Evolutionary conservation across 2,797 vertebrate species (phyloP), one percentile per base, ranked within the genome.

Genomic region (Notamacropus eugenii): DNA sequence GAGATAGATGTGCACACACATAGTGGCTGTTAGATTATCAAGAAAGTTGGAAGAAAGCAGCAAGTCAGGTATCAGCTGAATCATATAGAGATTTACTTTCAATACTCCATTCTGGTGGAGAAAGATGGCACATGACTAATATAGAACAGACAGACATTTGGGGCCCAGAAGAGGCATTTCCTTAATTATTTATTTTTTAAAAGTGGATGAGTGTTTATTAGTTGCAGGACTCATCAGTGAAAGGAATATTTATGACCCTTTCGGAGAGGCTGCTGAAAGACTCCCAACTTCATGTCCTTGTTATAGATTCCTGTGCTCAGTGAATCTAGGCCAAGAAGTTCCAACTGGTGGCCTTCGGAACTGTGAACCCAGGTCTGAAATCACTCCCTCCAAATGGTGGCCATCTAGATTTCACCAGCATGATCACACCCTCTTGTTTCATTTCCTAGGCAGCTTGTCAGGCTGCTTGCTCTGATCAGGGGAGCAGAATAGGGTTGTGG

Each of bases 151-250:
- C 56, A 92, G 94, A 56, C 57, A 13, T 93, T 94, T 95, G 97
- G 92, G 93, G 93, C 92, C 96, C 95, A 95, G 57, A 92, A 97
- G 95, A 74, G 96, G 96, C 94, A 95, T 98, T 98, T 97, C 90
- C 96, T 58, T 97, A 97, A 93, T 97, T 94, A n/a, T 90, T 95
- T 97, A 13, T n/a, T 67, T 97, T 55, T 91, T 82, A 90, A 74
- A 82, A 98, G 97, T 97, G 91, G 95, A 93, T 98, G 97, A 98
- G 97, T 98, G 97, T 97, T 98, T 98, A 97, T 98, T 98, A 98
- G 97, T 98, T 62, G 92, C 91, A 92, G 57, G 55, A 52, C 67
- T 96, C 93, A 92, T 94, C 94, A 90, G 40, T 92, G 52, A 46
- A 14, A 28, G 74, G 91, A 87, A 50, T 56, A 90, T 82, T 93